Percentiles rank a stretch among this genome's conserved stretches.
Evolutionary conservation across 1,140 invertebrate genomes (phyloP).

Genomic region (Thalassaphorura encarpata): DNA sequence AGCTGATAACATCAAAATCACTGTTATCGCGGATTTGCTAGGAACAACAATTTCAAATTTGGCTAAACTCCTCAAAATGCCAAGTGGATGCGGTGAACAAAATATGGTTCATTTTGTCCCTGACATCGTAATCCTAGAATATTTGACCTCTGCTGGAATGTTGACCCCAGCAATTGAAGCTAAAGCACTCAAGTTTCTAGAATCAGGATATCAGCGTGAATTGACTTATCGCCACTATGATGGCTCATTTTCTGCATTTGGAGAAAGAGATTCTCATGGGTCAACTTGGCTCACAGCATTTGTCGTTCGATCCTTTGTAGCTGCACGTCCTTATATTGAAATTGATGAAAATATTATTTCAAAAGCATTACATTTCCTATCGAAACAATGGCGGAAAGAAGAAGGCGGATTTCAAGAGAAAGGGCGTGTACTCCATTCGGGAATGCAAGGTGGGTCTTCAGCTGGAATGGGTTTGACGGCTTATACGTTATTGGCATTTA

Average conservation of each 20-base stretch:
- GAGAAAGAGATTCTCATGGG: slow-evolving; percentile 49
- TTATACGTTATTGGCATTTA: slow-evolving; percentile 2
- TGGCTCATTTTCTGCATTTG: slow-evolving; percentile 57
- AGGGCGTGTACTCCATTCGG: neutral
- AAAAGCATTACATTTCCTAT: slow-evolving; percentile 32
- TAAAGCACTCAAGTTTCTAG: slow-evolving; percentile 62
- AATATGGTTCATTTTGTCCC: slow-evolving; percentile 89
- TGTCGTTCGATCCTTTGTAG: slow-evolving; percentile 58
- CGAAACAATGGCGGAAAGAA: neutral
- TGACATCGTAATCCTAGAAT: slow-evolving; percentile 73
- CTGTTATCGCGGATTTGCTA: slow-evolving; percentile 59
- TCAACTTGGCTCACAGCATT: slow-evolving; percentile 79
- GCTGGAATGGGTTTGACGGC: neutral
- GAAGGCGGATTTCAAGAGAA: slow-evolving; percentile 3
- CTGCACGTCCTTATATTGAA: slow-evolving; percentile 51
- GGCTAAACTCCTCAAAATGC: slow-evolving; percentile 63
- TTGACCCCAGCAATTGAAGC: slow-evolving; percentile 53
- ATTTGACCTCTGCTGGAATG: slow-evolving; percentile 45
- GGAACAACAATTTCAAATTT: slow-evolving; percentile 62
- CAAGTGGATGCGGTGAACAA: slow-evolving; percentile 87
- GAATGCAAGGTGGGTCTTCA: slow-evolving; percentile 1
- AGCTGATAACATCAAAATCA: slow-evolving; percentile 60
- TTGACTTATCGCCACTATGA: slow-evolving; percentile 61
- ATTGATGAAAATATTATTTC: slow-evolving; percentile 56
- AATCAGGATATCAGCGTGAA: slow-evolving; percentile 82